Conservation (phyloP, 2,113 vertebrate species). For the Columba livia region DNA sequence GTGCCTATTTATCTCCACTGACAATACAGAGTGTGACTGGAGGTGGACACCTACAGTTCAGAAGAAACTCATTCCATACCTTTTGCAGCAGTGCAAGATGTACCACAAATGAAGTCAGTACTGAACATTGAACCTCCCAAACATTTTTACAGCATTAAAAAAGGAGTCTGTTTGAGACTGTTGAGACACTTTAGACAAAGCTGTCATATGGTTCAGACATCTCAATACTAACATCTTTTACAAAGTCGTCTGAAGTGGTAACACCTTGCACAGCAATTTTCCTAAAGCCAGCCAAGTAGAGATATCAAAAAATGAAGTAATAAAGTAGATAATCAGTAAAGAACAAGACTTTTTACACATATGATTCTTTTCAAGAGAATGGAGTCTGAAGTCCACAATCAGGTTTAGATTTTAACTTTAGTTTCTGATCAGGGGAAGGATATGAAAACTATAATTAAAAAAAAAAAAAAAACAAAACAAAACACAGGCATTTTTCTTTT, state of each 20-base stretch:
- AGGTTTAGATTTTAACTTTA: conserved; percentile 47
- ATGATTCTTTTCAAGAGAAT: conserved; percentile 40
- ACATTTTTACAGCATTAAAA: not conserved
- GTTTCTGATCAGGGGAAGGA: not conserved
- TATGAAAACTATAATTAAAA: not conserved
- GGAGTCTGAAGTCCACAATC: conserved; percentile 48
- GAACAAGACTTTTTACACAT: conserved; percentile 7
- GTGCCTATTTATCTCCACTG: not conserved
- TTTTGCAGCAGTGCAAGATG: not conserved
- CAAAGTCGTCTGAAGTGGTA: not conserved
- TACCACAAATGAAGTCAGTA: not conserved
- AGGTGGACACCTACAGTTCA: not conserved
- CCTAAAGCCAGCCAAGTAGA: not conserved
- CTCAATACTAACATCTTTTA: not conserved
- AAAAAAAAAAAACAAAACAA: no score
- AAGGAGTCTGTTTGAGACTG: not conserved
- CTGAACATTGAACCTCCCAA: not conserved
- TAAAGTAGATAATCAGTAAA: not conserved
- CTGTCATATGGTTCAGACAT: not conserved
- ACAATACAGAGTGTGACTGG: not conserved
- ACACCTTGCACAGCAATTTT: not conserved
- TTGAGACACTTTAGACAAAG: not conserved
- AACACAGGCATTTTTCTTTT: not conserved
- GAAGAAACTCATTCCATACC: not conserved
- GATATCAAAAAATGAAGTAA: not conserved